Conservation (phyloP, 2,113 vertebrate species). For the Sterrhoptilus dennistouni region DNA sequence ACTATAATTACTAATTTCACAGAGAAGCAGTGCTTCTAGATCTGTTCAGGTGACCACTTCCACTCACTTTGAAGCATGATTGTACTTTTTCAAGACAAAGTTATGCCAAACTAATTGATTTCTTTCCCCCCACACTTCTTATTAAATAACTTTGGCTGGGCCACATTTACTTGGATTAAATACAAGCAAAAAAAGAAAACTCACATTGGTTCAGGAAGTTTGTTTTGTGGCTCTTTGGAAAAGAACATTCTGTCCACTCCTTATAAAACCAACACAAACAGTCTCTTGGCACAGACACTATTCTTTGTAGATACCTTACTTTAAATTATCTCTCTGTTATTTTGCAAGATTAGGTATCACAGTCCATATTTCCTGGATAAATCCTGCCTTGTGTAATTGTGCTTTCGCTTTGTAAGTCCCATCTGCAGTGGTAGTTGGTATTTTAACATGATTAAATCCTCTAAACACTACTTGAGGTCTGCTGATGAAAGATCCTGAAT, state of each 20-base stretch:
- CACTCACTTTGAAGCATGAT: not conserved
- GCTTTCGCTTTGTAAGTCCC: not conserved
- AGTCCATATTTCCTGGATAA: constrained; percentile 16
- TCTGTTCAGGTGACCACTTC: not conserved
- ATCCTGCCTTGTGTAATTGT: not conserved
- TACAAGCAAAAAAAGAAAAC: not conserved
- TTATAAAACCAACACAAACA: constrained; percentile 29
- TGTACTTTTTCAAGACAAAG: not conserved
- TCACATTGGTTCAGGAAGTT: constrained; percentile 43
- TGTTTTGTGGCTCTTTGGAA: constrained; percentile 24
- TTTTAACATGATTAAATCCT: not conserved
- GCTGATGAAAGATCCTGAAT: not conserved
- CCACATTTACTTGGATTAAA: constrained; percentile 2
- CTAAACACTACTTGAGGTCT: not conserved
- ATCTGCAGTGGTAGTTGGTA: not conserved
- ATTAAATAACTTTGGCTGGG: not conserved
- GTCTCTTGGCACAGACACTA: not conserved
- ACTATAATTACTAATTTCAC: not conserved
- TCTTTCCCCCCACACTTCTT: not conserved
- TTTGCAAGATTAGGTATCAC: not conserved
- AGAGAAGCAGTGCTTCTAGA: not conserved
- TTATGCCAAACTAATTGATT: not conserved
- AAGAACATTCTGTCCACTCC: constrained; percentile 34
- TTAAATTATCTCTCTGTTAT: constrained; percentile 10
- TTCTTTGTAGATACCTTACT: constrained; percentile 36